Evolutionary conservation across 2,113 vertebrate species (phyloP).

Genomic region (Xenus cinereus): DNA sequence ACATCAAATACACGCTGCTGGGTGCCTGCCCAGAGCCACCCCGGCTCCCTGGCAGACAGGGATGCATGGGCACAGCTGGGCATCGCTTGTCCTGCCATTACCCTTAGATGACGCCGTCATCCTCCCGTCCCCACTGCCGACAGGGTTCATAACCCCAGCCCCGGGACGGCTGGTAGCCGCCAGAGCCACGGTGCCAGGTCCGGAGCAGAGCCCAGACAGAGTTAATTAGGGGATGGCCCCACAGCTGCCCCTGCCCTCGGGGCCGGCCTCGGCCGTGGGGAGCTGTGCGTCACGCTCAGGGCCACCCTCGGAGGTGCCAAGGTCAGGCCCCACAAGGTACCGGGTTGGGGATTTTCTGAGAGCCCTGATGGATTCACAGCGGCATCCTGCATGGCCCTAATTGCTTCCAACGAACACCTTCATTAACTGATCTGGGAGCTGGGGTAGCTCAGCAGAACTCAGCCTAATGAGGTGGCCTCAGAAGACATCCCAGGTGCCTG

Average conservation of each 20-base stretch:
- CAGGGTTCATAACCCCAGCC: neutral
- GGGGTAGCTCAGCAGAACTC: neutral
- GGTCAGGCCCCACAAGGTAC: neutral
- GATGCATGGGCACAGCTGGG: neutral
- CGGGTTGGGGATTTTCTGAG: accelerated
- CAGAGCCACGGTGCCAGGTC: accelerated
- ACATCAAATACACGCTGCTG: neutral
- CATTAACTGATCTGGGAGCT: neutral
- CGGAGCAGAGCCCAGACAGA: neutral
- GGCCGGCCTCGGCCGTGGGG: accelerated
- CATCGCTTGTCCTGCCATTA: accelerated
- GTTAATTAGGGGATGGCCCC: neutral
- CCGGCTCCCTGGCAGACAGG: neutral
- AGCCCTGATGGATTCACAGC: neutral
- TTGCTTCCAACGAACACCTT: neutral
- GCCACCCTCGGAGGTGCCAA: accelerated
- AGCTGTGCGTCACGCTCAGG: neutral
- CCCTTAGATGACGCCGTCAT: neutral
- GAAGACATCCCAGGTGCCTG: neutral
- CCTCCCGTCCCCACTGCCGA: accelerated
- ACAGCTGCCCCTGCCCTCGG: neutral
- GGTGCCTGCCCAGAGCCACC: neutral
- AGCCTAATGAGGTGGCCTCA: neutral
- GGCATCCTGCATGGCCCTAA: neutral
- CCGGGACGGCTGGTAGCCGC: neutral